Conservation (phyloP, 2,113 vertebrate genomes). For the Eleginops maclovinus region DNA sequence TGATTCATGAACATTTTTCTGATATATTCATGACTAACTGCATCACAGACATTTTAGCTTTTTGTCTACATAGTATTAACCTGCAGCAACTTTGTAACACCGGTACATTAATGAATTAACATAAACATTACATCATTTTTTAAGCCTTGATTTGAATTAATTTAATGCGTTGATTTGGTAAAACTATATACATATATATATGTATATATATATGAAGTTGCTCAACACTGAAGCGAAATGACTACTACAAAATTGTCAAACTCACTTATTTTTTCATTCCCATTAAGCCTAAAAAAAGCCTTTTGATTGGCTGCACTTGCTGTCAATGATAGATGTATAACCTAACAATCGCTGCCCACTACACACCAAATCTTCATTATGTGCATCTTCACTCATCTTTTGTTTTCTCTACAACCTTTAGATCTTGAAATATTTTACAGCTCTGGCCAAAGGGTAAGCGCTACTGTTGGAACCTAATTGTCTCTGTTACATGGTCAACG, state of each 20-base stretch:
- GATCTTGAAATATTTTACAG: neutral
- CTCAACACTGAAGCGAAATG: too few species aligned
- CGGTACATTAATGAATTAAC: too few species aligned
- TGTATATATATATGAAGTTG: too few species aligned
- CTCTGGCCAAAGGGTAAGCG: neutral
- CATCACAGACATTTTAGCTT: neutral
- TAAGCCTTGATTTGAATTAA: too few species aligned
- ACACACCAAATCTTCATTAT: neutral
- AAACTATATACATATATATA: too few species aligned
- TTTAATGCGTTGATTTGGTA: too few species aligned
- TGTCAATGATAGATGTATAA: too few species aligned
- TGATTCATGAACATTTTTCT: neutral
- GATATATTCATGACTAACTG: neutral
- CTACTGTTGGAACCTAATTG: neutral
- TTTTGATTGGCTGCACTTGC: neutral
- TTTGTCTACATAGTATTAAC: too few species aligned
- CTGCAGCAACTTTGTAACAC: too few species aligned
- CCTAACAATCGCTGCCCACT: too few species aligned
- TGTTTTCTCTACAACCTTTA: neutral
- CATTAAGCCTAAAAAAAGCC: neutral
- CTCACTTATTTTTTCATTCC: neutral
- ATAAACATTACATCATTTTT: too few species aligned
- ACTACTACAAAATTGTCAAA: too few species aligned
- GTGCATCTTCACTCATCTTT: neutral
- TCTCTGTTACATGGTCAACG: conserved; percentile 35